Evolutionary conservation across 2,113 vertebrate genomes (phyloP).

Genomic region (Peromyscus californicus): DNA sequence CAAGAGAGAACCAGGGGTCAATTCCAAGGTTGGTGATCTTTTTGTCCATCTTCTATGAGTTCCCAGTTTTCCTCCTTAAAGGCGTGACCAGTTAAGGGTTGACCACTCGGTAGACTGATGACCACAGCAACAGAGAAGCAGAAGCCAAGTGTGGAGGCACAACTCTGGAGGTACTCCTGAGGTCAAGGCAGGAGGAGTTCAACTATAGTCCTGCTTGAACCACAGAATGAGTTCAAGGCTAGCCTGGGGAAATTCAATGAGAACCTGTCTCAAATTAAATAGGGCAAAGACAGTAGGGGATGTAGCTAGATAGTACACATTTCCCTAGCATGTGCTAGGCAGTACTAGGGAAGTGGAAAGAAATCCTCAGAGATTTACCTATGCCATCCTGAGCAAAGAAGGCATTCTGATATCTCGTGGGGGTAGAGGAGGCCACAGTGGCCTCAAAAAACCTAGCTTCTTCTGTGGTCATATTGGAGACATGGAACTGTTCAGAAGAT

Average conservation of each 20-base stretch:
- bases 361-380: not conserved
- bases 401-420: too few species aligned
- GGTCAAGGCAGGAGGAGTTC: not conserved
- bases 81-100: not conserved
- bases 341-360: not conserved
- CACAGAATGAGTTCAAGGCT: not conserved
- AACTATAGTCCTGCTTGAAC: not conserved
- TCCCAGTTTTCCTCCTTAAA: not conserved
- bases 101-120: not conserved
- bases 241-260: not conserved
- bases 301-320: not conserved
- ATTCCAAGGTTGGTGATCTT: not conserved
- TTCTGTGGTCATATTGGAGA: not conserved
- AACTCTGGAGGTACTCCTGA: not conserved
- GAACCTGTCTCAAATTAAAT: not conserved
- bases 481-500: not conserved
- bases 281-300: not conserved
- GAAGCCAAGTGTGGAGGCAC: not conserved
- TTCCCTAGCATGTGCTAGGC: not conserved
- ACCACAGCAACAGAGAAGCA: not conserved
- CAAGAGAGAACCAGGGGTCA: rapidly evolving
- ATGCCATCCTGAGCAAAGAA: not conserved
- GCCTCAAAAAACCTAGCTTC: too few species aligned
- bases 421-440: too few species aligned
- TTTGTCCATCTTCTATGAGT: not conserved